Conservation (phyloP, 2,113 vertebrate genomes). For the Natator depressus region DNA sequence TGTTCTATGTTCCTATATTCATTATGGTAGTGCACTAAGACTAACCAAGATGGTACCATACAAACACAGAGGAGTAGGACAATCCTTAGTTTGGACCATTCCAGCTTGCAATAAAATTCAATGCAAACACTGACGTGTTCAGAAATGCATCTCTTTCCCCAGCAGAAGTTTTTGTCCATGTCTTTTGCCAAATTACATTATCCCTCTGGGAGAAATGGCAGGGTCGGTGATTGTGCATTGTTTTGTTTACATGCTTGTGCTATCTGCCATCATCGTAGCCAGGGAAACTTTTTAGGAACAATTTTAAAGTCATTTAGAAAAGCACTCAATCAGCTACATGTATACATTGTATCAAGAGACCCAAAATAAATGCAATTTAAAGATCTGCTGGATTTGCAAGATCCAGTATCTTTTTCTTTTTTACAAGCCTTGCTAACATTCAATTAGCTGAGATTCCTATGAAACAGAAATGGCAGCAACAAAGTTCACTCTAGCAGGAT, state of each 20-base stretch:
- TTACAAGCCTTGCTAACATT: background rate
- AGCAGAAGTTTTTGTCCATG: background rate
- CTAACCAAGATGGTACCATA: background rate
- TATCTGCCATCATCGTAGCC: background rate
- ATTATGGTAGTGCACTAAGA: background rate
- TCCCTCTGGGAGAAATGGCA: background rate
- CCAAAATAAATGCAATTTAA: background rate
- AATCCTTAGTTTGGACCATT: background rate
- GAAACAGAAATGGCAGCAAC: background rate
- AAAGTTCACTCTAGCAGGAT: background rate
- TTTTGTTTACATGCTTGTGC: constrained; percentile 37
- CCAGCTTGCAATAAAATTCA: background rate
- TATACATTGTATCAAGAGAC: constrained; percentile 3
- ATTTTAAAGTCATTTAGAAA: constrained; percentile 31
- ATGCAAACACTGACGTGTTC: background rate
- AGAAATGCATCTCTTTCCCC: background rate
- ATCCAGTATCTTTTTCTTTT: background rate
- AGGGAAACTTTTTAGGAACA: background rate
- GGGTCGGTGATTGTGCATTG: background rate
- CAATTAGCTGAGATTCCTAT: background rate
- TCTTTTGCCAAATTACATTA: background rate
- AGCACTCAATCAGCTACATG: constrained; percentile 34
- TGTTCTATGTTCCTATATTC: background rate
- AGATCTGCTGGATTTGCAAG: background rate
- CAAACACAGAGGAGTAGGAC: background rate